phyloP scores from a whole-genome alignment of 2,888 invertebrate species.

The Dasysyrphus tricinctus region DNA sequence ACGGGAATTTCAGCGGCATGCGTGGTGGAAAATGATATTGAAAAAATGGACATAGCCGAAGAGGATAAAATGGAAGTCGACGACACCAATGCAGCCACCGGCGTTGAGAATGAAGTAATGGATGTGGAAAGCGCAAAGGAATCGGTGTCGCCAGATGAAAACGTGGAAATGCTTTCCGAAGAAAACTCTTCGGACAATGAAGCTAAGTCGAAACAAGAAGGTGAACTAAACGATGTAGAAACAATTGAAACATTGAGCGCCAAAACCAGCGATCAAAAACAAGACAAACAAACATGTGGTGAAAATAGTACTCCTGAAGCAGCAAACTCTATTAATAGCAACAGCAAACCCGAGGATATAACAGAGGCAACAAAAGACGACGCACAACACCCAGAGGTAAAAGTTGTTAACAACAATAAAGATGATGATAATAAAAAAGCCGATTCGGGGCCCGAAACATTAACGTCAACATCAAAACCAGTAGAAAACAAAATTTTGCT shows the following conservation, averaged over 20 bases:
- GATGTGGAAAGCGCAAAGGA: conserved; percentile 25
- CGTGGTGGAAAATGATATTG: not conserved
- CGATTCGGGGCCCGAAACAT: not conserved
- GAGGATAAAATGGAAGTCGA: conserved; percentile 37
- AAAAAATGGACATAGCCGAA: conserved; percentile 9
- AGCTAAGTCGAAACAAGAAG: conserved; percentile 16
- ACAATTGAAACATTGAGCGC: conserved; percentile 1
- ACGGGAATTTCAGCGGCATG: not conserved
- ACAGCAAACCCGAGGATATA: not conserved
- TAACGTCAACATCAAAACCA: conserved; percentile 17
- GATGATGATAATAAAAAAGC: conserved; percentile 13
- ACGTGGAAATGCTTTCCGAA: conserved; percentile 24
- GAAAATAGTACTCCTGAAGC: conserved; percentile 7
- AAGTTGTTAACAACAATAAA: conserved; percentile 10
- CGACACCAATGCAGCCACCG: not conserved
- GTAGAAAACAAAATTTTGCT: conserved; percentile 65
- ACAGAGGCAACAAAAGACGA: not conserved
- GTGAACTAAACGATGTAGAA: not conserved
- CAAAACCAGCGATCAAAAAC: not conserved
- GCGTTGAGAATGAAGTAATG: conserved; percentile 37
- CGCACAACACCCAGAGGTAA: conserved; percentile 2
- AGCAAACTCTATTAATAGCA: not conserved
- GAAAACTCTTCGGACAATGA: conserved; percentile 23
- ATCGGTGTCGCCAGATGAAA: not conserved
- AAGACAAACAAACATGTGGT: not conserved